Conservation (phyloP, 2,888 invertebrate species). For the Andrena marginata region DNA sequence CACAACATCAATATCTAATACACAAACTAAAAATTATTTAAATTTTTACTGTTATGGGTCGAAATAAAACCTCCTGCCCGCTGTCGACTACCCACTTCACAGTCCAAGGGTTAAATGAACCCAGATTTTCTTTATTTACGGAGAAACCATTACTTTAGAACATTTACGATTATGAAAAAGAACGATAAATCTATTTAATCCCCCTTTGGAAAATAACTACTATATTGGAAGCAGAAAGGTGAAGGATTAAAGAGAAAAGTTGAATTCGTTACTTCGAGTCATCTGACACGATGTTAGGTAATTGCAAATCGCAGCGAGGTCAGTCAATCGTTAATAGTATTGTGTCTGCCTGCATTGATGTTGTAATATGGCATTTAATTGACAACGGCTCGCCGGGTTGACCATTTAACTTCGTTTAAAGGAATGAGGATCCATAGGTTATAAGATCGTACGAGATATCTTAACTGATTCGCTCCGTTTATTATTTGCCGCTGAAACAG, state of each 20-base stretch:
- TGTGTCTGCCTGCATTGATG: conserved; percentile 34
- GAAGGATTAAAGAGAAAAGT: neutral
- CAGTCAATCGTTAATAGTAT: conserved; percentile 38
- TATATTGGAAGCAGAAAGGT: neutral
- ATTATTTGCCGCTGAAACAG: conserved; percentile 23
- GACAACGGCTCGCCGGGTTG: conserved; percentile 23
- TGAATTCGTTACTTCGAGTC: neutral
- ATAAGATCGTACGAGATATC: conserved; percentile 30
- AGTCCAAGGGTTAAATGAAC: too few relatives aligned
- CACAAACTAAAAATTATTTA: too few relatives aligned
- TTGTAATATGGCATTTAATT: conserved; percentile 51
- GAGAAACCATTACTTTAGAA: too few relatives aligned
- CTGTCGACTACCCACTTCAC: too few relatives aligned
- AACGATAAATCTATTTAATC: too few relatives aligned
- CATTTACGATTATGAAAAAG: too few relatives aligned
- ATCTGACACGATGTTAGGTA: conserved; percentile 26
- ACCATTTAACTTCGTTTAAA: conserved; percentile 44
- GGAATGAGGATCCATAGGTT: conserved; percentile 29
- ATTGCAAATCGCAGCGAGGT: conserved; percentile 41
- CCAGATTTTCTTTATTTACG: too few relatives aligned
- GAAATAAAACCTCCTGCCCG: too few relatives aligned
- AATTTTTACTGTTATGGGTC: too few relatives aligned
- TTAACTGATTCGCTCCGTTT: conserved; percentile 21
- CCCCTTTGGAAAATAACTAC: too few relatives aligned
- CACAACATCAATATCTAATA: too few relatives aligned